Evolutionary conservation across 2,113 vertebrate species (phyloP).

Genomic region (Zapus hudsonius): DNA sequence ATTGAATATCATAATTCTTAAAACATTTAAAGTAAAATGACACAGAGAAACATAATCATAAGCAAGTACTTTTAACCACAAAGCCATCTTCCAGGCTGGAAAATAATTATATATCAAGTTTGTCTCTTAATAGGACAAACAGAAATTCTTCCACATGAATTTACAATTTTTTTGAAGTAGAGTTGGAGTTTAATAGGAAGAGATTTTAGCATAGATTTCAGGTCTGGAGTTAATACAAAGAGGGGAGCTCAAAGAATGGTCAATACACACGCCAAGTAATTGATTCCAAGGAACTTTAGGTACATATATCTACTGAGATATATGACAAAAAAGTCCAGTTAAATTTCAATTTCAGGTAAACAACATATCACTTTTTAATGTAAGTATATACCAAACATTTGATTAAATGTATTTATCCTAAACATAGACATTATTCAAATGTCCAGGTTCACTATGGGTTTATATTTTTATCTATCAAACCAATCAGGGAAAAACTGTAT

Average conservation of each 20-base stretch:
- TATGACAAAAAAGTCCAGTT: neutral
- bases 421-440: constrained; percentile 33
- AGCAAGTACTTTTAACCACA: too few relatives aligned
- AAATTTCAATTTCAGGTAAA: constrained; percentile 59
- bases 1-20: constrained; percentile 62
- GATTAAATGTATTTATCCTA: neutral
- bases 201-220: too few relatives aligned
- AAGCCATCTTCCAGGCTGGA: neutral
- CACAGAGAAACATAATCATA: constrained; percentile 16
- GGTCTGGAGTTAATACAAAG: too few relatives aligned
- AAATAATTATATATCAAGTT: constrained; percentile 23
- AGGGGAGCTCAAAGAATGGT: too few relatives aligned
- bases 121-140: constrained; percentile 30
- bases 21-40: constrained; percentile 60
- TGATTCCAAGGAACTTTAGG: neutral
- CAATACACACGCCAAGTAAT: too few relatives aligned
- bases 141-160: constrained; percentile 3
- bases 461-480: neutral
- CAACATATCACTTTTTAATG: constrained; percentile 26
- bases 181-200: too few relatives aligned
- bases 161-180: too few relatives aligned
- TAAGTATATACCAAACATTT: constrained; percentile 33
- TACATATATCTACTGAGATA: neutral
- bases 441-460: neutral
- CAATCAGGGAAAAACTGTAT: neutral